Base-by-base conservation (phyloP, 2,113 vertebrate species). In the Muscicapa adusta region DNA sequence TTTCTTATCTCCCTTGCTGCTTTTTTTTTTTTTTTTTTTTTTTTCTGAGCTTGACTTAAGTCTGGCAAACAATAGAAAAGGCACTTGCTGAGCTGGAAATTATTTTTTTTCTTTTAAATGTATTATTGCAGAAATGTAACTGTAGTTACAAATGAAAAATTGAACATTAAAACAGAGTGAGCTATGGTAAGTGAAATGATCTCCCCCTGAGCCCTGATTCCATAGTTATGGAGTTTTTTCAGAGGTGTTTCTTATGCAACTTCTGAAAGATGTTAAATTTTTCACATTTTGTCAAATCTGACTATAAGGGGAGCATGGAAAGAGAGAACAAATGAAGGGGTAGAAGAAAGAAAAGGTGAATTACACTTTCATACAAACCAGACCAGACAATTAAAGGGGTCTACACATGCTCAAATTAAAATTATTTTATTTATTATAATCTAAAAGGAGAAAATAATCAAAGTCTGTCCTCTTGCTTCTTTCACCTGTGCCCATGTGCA, bases 211-310 rank as follows among this genome's bases (percentile, higher is more conserved):
- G 47, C 58, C 90, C 47, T 40, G 66, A 74, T 76, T 92, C 58
- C 53, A 40, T 10, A 77, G 47, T 45, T 63, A 56, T 25, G 20
- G 58, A 79, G 63, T 36, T 73, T 91, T 91, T 87, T 82, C n/a
- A 73, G 63, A 77, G 9, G 2, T 76, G 62, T 65, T 94, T 95
- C 80, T 93, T 87, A 50, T 1, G 3, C 61, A 83, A 67, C 70
- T 93, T 94, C 61, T 66, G n/a, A 89, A 92, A 94, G 34, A 70
- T 58, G 14, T 79, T 91, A 88, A 89, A 91, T 79, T 83, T 23
- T 85, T 82, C 82, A 71, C 26, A 63, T 96, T 92, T 96, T 92
- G 67, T 79, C 48, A 71, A 65, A 66, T 61, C n/a, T 85, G 67
- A 75, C 88, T 93, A 9, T 61, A 91, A 88, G 40, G 74, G 78